Evolutionary conservation across 2,113 vertebrate species (phyloP), one percentile per base, ranked within the genome.

Genomic region (human (Homo sapiens)): DNA sequence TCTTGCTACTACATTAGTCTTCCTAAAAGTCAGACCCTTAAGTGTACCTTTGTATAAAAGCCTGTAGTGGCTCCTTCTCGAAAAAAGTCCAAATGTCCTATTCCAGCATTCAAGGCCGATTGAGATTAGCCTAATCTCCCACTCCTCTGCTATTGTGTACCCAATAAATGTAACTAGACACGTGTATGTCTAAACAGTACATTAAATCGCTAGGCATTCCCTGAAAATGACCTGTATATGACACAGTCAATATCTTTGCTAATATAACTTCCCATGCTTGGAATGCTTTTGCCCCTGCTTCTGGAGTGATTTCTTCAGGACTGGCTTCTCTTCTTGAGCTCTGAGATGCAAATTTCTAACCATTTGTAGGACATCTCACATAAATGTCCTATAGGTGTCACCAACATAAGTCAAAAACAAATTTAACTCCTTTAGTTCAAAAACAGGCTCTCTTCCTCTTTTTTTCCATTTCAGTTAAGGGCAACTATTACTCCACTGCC

Each of bases 281-380:
- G 48, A 73, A 83, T 89, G 70, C 22, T 72, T 79, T 84, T 35
- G n/a, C 1, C 12, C n/a, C 88, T 90, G 70, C 55, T 93, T 92
- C 61, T 87, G 32, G 48, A 92, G 38, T 79, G 59, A 72, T 86
- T 91, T 95, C 59, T 93, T 52, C 27, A 91, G 52, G 38, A 57
- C 18, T 93, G n/a, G 30, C n/a, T 83, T 93, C 32, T 84, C n/a
- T 59, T 93, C 13, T 66, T 75, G 23, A 94, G 82, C 23, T 50
- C 20, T 35, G 64, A 89, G 32, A 72, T 48, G 59, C 40, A 96
- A 32, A 90, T 90, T 90, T 72, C 17, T 87, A 66, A 27, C 18
- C 22, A 52, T 52, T 70, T 92, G 45, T 70, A 55, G 64, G 76
- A 30, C 38, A 80, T 73, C 16, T 90, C 76, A 81, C 52, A 17